Evolutionary conservation across 2,888 invertebrate genomes (phyloP).

Genomic region (Caenorhabditis japonica): DNA sequence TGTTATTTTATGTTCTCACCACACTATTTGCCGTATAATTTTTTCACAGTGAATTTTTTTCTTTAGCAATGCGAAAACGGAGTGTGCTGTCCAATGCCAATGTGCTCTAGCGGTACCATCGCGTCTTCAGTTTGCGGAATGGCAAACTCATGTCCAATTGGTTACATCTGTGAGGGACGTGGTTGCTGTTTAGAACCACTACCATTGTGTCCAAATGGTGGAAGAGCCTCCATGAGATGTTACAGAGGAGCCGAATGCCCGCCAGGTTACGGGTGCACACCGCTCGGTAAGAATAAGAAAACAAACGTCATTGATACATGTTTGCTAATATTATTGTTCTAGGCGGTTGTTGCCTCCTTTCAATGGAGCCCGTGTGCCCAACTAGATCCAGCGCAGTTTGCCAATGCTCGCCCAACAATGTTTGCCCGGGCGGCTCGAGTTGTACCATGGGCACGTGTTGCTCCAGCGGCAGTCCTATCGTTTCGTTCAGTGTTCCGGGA

Average conservation of each 20-base stretch:
- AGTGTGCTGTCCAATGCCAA: slow-evolving; percentile 73
- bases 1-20: no score
- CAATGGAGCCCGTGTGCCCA: slow-evolving; percentile 70
- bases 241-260: slow-evolving; percentile 73
- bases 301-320: neutral
- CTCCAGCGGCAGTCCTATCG: slow-evolving; percentile 43
- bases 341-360: slow-evolving; percentile 74
- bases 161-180: slow-evolving; percentile 72
- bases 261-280: slow-evolving; percentile 73
- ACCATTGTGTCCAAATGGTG: slow-evolving; percentile 75
- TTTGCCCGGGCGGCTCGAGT: slow-evolving; percentile 70
- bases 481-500: slow-evolving; percentile 67
- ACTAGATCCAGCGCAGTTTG: slow-evolving; percentile 71
- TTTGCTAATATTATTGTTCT: slow-evolving; percentile 18
- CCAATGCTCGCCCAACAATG: slow-evolving; percentile 74
- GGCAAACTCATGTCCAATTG: slow-evolving; percentile 73
- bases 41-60: no score
- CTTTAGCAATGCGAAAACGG: slow-evolving; percentile 72
- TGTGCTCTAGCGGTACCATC: slow-evolving; percentile 67
- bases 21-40: no score
- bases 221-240: slow-evolving; percentile 69
- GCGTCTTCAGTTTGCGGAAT: slow-evolving; percentile 71
- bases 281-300: slow-evolving; percentile 39
- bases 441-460: slow-evolving; percentile 76
- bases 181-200: slow-evolving; percentile 76